Conservation (phyloP, 2,797 vertebrate species). For the Catharus ustulatus region DNA sequence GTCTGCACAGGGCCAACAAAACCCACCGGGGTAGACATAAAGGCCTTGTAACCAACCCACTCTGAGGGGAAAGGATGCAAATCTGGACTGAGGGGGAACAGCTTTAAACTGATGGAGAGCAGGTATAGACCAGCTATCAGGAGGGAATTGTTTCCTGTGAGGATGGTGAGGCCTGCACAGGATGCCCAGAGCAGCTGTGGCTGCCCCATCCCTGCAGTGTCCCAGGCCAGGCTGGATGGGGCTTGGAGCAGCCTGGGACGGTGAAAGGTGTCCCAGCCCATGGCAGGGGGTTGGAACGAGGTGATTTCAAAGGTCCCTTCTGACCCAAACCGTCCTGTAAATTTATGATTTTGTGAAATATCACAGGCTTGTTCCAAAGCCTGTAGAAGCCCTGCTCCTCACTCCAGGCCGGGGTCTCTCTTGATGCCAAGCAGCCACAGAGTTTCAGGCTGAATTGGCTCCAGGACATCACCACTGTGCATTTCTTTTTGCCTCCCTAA, state of each 20-base stretch:
- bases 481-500: not conserved
- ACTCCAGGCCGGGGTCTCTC: accelerated
- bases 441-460: not conserved
- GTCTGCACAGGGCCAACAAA: not conserved
- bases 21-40: not conserved
- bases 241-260: not conserved
- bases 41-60: not conserved
- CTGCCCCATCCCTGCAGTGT: not conserved
- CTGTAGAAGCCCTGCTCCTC: not conserved
- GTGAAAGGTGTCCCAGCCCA: no score
- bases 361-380: not conserved
- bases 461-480: not conserved
- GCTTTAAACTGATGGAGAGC: not conserved
- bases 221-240: not conserved
- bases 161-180: not conserved
- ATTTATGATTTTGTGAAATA: not conserved
- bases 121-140: not conserved
- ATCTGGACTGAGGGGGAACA: not conserved
- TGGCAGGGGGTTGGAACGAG: accelerated
- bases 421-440: not conserved
- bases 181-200: not conserved
- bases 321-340: not conserved
- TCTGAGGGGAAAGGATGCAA: not conserved
- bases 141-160: no score
- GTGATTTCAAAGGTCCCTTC: not conserved